phyloP scores from a whole-genome alignment of 2,113 vertebrate species.

The Cebus imitator region DNA sequence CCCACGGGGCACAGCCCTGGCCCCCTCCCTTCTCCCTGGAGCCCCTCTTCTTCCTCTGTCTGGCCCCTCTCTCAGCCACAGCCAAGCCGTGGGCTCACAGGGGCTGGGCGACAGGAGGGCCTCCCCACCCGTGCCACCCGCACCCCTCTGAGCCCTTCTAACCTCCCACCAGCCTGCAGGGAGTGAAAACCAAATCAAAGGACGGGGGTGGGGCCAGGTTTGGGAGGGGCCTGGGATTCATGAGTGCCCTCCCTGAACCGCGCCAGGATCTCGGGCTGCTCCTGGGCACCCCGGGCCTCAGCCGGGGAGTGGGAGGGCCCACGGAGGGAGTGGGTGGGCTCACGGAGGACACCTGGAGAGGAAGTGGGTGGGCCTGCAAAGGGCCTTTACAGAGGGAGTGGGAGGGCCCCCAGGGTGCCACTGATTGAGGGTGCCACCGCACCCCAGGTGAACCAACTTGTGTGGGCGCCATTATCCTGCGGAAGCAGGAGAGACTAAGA shows the following conservation, averaged over 20 bases:
- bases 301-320: not conserved
- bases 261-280: not conserved
- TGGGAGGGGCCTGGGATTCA: no score
- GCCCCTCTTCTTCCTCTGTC: not conserved
- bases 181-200: not conserved
- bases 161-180: not conserved
- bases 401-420: not conserved
- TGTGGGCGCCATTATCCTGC: not conserved
- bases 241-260: fast-evolving
- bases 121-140: not conserved
- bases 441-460: not conserved
- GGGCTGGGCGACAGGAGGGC: no score
- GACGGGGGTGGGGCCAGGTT: no score
- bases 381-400: not conserved
- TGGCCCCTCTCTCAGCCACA: not conserved
- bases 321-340: no score
- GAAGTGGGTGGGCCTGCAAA: no score
- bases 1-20: not conserved
- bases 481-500: not conserved
- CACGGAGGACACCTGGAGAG: not conserved
- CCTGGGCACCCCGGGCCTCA: not conserved
- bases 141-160: not conserved
- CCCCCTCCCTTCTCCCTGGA: no score
- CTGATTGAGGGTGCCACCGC: not conserved
- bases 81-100: no score